Evolutionary conservation across 2,113 vertebrate genomes (phyloP), one percentile per base, ranked within the genome.

Genomic region (Vulpes vulpes): DNA sequence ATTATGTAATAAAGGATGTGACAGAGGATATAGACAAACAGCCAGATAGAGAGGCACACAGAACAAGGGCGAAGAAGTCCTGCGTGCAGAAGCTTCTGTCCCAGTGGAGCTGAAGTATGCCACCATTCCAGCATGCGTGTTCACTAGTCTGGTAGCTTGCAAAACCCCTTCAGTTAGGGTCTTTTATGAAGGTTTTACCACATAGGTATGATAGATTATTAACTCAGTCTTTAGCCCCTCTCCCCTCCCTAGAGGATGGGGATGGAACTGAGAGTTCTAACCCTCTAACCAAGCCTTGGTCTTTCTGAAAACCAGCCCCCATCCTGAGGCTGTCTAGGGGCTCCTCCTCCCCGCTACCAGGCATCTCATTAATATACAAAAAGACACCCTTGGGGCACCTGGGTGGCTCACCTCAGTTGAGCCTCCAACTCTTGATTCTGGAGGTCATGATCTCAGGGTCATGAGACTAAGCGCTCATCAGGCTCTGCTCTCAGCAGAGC

Each of bases 391-490:
- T 30, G 14, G 16, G 32, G 32, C 32, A 16, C 16, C 16, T 69
- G 67, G 67, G 32, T 69, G 67, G 32, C 8, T 35, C 35, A 35
- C 35, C 35, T 35, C 35, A 1, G 67, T n/a, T 69, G 32, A 69
- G 67, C n/a, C 67, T 69, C 67, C 8, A 3, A 35, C 67, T 69
- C 43, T 43, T 35, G 67, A 32, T 69, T 69, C 67, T 69, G 11
- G 8, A n/a, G 32, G 32, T 69, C 7, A 8, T 69, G 32, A 69
- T 69, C 32, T n/a, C 16, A 69, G 8, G 67, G 32, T 69, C 3
- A 0, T 35, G 32, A 69, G n/a, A n/a, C 19, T 8, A 3, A 69
- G 67, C 8, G 43, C 32, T 0, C 67, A 69, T 19, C 8, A 0
- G 62, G 67, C 32, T 35, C 17, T 32, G 8, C 67, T 10, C 67